Base-by-base conservation (phyloP, 2,797 vertebrate genomes). In the Helostoma temminkii region DNA sequence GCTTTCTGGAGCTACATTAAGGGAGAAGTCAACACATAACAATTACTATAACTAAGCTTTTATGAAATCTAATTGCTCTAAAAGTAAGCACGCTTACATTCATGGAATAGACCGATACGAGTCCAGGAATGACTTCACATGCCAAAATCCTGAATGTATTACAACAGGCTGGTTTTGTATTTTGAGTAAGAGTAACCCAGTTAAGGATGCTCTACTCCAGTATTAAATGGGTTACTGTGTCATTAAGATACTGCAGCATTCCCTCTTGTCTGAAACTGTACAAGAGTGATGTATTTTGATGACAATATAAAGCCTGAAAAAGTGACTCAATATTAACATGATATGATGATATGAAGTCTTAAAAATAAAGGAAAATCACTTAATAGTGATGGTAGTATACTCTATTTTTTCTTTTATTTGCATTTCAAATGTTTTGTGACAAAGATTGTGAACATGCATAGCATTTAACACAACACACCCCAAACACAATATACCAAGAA, bases 1-100 rank as follows among this genome's bases (percentile, higher is more conserved):
- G 95, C 95, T 85, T 95, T 96, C 90, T 96, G 95, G 69, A 96
- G 92, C 95, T 96, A 50, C 9, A 55, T 19, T 36, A 3, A 66
- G n/a, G 69, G 4, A 74, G 5, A 77, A 37, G 68, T 9, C 21
- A 70, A 50, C n/a, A 24, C 9, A n/a, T 9, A 19, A 12, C 10
- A 12, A 4, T 19, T 25, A 14, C 56, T 12, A 18, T 26, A 7
- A 2, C 28, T 4, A 45, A 1, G 18, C 22, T 16, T 25, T 11
- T 8, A 6, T 47, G 14, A 8, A 47, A 24, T 19, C 45, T 4
- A 11, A 24, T 46, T 19, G 0, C 22, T 68, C 21, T 19, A 18
- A 26, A 8, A 41, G 39, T 18, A 19, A 49, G 12, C 18, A 28
- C 21, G 22, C 16, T 39, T 39, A 36, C 22, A 49, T 6, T 19